These are phyloP conservation scores for Clarias fuscus DNA, from an alignment of 2,797 vertebrate genomes.

Conservation along the genomic window DNA sequence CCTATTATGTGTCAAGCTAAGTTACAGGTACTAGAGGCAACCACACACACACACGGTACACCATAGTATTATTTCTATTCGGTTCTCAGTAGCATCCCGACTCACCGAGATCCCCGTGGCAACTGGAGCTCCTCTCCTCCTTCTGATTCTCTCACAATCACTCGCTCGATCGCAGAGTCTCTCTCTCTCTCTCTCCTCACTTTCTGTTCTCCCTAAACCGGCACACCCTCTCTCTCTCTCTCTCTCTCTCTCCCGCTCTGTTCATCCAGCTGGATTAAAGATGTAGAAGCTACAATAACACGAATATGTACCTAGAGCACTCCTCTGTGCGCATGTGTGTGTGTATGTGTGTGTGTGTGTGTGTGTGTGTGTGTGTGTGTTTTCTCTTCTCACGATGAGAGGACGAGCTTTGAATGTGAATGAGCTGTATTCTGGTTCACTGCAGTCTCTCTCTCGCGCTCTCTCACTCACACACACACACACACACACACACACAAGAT, in stretches of 20 bases:
- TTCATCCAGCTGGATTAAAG: conserved; percentile 39
- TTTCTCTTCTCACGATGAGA: conserved; percentile 39
- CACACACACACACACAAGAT: conserved; percentile 26
- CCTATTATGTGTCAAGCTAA: not conserved
- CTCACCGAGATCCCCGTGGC: conserved; percentile 50
- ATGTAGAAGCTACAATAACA: conserved; percentile 47
- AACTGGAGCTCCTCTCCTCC: conserved; percentile 45
- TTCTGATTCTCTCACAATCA: conserved; percentile 33
- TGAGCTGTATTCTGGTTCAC: conserved; percentile 54
- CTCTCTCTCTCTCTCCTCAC: conserved; percentile 22
- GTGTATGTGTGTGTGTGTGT: conserved; percentile 11
- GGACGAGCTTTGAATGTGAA: conserved; percentile 58
- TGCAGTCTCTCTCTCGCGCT: conserved; percentile 25
- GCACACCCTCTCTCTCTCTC: conserved; percentile 29
- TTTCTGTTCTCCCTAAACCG: conserved; percentile 29
- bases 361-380: not conserved
- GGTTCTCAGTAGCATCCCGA: conserved; percentile 29
- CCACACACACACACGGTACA: not conserved
- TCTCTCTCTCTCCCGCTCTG: not conserved
- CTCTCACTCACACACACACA: conserved; percentile 29
- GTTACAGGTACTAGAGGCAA: conserved; percentile 12
- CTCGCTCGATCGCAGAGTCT: conserved; percentile 32
- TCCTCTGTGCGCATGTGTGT: conserved; percentile 24
- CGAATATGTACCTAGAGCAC: conserved; percentile 29
- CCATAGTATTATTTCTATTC: not conserved